phyloP scores from a whole-genome alignment of 2,797 vertebrate species.

The Acomys russatus region DNA sequence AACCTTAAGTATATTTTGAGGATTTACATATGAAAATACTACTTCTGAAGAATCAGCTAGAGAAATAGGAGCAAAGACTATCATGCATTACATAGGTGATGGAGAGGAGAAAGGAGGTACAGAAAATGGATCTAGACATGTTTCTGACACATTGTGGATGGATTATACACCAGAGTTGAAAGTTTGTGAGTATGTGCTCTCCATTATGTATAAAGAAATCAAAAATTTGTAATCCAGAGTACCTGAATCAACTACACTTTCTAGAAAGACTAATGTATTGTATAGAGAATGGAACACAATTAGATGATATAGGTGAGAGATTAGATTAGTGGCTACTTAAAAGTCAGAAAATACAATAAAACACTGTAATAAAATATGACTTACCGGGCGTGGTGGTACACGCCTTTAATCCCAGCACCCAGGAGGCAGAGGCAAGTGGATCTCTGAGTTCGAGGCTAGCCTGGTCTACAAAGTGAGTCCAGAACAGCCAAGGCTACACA shows the following conservation, averaged over 20 bases:
- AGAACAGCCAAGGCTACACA: no score
- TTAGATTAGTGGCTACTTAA: not conserved
- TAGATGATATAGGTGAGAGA: not conserved
- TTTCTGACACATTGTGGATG: not conserved
- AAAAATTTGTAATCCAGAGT: not conserved
- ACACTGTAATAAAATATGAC: not conserved
- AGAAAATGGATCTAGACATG: not conserved
- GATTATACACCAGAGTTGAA: not conserved
- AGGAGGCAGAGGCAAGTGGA: no score
- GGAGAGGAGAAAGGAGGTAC: not conserved
- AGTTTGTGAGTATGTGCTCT: not conserved
- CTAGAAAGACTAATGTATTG: not conserved
- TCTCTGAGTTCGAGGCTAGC: no score
- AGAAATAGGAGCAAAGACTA: not conserved
- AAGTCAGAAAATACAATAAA: not conserved
- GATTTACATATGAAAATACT: not conserved
- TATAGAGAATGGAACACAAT: not conserved
- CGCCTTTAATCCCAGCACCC: no score
- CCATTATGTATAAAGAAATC: not conserved
- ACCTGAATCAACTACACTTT: not conserved
- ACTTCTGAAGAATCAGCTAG: not conserved
- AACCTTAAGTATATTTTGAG: not conserved
- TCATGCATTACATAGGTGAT: not conserved
- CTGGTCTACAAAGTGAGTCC: no score
- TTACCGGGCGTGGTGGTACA: no score